Evolutionary conservation across 2,797 vertebrate genomes (phyloP).

Genomic region (Acestrorhynchus altus): DNA sequence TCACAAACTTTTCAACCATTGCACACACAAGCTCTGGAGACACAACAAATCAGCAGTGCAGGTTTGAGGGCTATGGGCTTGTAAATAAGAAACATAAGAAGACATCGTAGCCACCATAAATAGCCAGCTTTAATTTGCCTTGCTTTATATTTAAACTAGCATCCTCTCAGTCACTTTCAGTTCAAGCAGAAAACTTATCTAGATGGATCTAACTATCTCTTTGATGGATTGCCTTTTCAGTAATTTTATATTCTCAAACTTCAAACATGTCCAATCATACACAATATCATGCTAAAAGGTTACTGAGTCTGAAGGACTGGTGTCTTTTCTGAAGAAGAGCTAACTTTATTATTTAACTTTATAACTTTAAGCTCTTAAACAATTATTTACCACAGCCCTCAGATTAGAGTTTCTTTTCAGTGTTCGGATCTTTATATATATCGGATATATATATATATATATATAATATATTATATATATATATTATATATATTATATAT

Average conservation of each 20-base stretch:
- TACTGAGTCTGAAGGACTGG: not conserved
- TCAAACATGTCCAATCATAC: not conserved
- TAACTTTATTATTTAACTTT: too few relatives aligned
- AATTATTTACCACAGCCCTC: not conserved
- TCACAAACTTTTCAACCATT: too few relatives aligned
- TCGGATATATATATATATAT: too few relatives aligned
- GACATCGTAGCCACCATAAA: not conserved
- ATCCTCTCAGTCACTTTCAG: not conserved
- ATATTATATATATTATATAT: too few relatives aligned
- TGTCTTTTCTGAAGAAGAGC: not conserved
- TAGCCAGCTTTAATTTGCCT: not conserved
- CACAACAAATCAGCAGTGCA: too few relatives aligned
- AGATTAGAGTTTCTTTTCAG: not conserved
- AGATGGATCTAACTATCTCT: too few relatives aligned
- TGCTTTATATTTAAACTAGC: not conserved
- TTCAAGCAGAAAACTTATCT: not conserved
- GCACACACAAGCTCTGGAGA: too few relatives aligned
- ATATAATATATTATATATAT: too few relatives aligned
- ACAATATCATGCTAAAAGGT: not conserved
- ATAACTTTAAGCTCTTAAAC: not conserved
- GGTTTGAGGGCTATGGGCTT: too few relatives aligned
- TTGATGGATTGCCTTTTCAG: not conserved
- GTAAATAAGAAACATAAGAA: not conserved
- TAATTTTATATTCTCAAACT: not conserved
- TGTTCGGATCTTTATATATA: not conserved